Percentiles rank a stretch among this genome's conserved stretches.
Conservation (phyloP, 1,140 invertebrate species). For the Sminthurinus signatus region DNA sequence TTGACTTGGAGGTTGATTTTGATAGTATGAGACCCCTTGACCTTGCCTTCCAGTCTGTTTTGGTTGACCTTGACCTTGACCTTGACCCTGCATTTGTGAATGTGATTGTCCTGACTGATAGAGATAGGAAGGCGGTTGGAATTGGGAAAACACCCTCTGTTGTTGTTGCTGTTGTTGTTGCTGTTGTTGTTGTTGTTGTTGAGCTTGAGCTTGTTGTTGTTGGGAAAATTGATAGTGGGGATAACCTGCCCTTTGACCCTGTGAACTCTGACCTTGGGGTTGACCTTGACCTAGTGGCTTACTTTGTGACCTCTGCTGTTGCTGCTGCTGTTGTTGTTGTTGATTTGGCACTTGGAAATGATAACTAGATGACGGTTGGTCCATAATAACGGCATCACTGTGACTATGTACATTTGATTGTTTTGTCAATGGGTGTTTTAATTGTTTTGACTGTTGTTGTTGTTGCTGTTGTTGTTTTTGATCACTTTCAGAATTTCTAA, state of each 20-base stretch:
- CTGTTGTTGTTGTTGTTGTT: slow-evolving; percentile 25
- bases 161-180: slow-evolving; percentile 9
- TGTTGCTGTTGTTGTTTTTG: too few relatives aligned
- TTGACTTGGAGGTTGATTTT: too few relatives aligned
- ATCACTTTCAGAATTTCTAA: neutral
- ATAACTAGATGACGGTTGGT: too few relatives aligned
- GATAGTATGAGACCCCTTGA: too few relatives aligned
- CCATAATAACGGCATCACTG: too few relatives aligned
- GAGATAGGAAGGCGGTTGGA: neutral
- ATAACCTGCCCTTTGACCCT: neutral
- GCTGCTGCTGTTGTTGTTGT: slow-evolving; percentile 5
- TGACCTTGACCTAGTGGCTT: neutral
- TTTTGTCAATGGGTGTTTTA: too few relatives aligned
- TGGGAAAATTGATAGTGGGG: neutral
- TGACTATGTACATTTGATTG: too few relatives aligned
- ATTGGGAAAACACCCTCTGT: neutral
- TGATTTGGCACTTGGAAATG: neutral
- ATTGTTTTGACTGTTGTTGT: too few relatives aligned
- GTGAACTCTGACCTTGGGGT: neutral
- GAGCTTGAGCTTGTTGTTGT: neutral
- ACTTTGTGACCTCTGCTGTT: neutral
- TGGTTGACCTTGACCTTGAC: too few relatives aligned
- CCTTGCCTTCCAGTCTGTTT: too few relatives aligned
- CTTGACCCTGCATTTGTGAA: too few relatives aligned
- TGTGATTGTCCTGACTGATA: too few relatives aligned